phyloP scores from a whole-genome alignment of 2,888 invertebrate species.

The Drosophila paranaensis region DNA sequence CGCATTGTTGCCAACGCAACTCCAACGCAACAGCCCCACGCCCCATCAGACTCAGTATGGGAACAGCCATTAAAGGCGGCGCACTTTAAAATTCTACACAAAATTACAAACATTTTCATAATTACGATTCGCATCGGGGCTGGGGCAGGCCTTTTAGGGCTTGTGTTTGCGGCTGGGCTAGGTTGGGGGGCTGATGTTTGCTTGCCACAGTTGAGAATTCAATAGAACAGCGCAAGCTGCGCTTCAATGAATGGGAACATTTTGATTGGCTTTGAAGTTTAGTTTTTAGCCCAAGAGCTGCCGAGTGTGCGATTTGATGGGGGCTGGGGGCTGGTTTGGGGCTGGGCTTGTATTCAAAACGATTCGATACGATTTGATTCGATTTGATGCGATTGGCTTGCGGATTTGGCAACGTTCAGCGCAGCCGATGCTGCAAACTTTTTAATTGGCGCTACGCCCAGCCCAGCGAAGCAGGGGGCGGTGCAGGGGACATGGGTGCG shows the following conservation, averaged over 20 bases:
- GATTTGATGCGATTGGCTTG: constrained; percentile 56
- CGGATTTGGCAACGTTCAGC: constrained; percentile 38
- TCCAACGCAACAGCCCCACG: neutral
- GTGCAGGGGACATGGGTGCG: neutral
- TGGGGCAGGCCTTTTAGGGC: constrained; percentile 1
- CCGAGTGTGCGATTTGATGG: neutral
- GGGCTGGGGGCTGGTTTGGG: neutral
- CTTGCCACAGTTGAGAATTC: constrained; percentile 46
- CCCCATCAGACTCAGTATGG: neutral
- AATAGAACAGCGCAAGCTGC: constrained; percentile 58
- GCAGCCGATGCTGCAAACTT: constrained; percentile 41
- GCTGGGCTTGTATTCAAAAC: constrained; percentile 35
- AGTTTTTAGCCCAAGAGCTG: constrained; percentile 35
- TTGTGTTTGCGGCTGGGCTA: neutral
- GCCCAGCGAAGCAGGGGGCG: neutral
- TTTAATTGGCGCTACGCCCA: constrained; percentile 52
- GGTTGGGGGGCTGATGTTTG: constrained; percentile 3
- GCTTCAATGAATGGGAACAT: constrained; percentile 66
- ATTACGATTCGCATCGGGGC: constrained; percentile 34
- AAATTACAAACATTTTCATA: constrained; percentile 62
- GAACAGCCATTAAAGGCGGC: constrained; percentile 34
- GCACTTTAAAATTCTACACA: constrained; percentile 47
- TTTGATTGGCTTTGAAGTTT: constrained; percentile 67
- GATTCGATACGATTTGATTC: constrained; percentile 54
- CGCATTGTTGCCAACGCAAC: constrained; percentile 38